Percentiles rank a stretch among this genome's conserved stretches.
Evolutionary conservation across 2,113 vertebrate species (phyloP).

Genomic region (Zapus hudsonius): DNA sequence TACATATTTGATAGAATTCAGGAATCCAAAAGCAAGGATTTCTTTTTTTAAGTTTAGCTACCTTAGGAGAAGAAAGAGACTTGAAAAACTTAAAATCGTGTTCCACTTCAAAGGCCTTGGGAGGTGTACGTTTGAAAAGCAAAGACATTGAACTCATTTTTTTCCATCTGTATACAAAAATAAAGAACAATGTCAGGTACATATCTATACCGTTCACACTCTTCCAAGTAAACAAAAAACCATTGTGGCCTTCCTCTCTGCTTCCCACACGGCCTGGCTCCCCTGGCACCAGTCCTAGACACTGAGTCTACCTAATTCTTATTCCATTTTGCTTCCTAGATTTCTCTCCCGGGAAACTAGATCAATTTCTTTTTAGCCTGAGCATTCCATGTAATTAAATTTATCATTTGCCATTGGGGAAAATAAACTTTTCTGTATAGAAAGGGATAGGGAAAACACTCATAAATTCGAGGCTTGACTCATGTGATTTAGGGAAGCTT

Average conservation of each 20-base stretch:
- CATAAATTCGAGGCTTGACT: neutral
- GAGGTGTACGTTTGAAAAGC: constrained; percentile 63
- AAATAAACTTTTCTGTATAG: neutral
- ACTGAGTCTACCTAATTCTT: neutral
- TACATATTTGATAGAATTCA: neutral
- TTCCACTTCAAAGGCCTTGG: constrained; percentile 49
- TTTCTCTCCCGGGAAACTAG: constrained; percentile 8
- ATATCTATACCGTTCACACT: neutral
- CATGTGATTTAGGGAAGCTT: neutral
- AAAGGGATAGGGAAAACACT: neutral
- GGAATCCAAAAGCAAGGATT: neutral
- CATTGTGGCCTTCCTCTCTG: neutral
- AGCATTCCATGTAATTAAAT: neutral
- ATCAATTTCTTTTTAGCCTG: neutral
- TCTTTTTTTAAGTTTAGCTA: constrained; percentile 61
- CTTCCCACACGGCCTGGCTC: neutral
- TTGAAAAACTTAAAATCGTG: constrained; percentile 84
- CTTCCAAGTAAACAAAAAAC: neutral
- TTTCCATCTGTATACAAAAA: constrained; percentile 77
- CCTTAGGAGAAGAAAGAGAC: constrained; percentile 85
- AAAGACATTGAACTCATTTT: constrained; percentile 74
- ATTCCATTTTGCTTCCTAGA: neutral
- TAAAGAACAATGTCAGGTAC: neutral
- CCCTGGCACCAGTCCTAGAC: neutral
- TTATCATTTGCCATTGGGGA: neutral